Evolutionary conservation across 2,888 invertebrate species (phyloP).

Genomic region (Glyphotaelius pellucidus): DNA sequence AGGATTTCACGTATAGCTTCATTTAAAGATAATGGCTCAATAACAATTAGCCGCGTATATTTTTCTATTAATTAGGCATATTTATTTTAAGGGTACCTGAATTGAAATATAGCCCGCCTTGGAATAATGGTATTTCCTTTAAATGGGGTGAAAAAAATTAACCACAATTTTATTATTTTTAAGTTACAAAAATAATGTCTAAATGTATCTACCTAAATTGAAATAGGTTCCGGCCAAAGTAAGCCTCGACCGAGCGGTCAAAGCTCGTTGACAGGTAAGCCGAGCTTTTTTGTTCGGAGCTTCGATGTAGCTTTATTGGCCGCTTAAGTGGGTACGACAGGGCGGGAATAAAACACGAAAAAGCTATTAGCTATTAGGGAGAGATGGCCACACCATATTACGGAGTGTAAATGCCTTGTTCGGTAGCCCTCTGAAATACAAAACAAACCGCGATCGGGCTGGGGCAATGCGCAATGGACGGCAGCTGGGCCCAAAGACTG

Average conservation of each 20-base stretch:
- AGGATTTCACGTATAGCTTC: too few relatives aligned
- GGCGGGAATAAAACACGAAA: constrained; percentile 32
- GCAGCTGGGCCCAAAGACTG: not conserved
- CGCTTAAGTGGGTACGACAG: constrained; percentile 40
- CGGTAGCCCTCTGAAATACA: not conserved
- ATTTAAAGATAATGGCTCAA: too few relatives aligned
- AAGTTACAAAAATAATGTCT: not conserved
- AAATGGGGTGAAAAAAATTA: not conserved
- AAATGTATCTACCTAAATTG: not conserved
- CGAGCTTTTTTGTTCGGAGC: constrained; percentile 32
- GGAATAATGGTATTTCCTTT: not conserved
- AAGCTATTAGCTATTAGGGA: constrained; percentile 46
- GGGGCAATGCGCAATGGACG: not conserved
- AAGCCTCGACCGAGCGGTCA: constrained; percentile 15
- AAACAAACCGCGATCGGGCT: not conserved
- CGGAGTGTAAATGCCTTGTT: not conserved
- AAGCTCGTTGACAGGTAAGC: constrained; percentile 36
- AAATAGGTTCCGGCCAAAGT: not conserved
- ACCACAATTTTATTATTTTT: not conserved
- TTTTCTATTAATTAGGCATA: too few relatives aligned
- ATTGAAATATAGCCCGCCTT: too few relatives aligned
- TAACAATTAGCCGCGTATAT: too few relatives aligned
- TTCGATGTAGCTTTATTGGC: constrained; percentile 32
- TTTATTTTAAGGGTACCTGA: too few relatives aligned
- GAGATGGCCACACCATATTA: constrained; percentile 23